Conservation (phyloP, 2,797 vertebrate species). For the Ispidina picta region DNA sequence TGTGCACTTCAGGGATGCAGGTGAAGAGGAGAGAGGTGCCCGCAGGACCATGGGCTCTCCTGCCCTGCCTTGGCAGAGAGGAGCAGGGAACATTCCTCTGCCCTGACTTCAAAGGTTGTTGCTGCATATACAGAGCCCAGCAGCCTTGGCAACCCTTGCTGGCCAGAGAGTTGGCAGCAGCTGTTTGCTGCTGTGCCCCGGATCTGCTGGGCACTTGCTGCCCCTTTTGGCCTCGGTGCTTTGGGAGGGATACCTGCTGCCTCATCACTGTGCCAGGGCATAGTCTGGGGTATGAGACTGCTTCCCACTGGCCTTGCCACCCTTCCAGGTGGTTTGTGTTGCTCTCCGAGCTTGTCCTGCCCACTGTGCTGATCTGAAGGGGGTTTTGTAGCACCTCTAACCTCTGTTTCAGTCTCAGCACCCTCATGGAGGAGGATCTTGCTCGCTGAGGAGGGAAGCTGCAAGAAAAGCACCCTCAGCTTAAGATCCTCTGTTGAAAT, state of each 20-base stretch:
- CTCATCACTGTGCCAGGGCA: neutral
- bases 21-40: neutral
- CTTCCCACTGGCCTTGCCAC: neutral
- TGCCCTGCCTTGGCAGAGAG: neutral
- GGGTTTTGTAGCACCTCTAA: rapidly evolving
- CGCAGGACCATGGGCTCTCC: rapidly evolving
- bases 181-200: neutral
- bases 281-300: neutral
- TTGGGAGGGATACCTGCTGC: neutral
- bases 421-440: neutral
- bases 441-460: rapidly evolving
- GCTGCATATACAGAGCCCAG: constrained; percentile 52
- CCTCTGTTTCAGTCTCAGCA: neutral
- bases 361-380: rapidly evolving
- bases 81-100: constrained; percentile 17
- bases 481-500: neutral
- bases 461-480: too few species aligned
- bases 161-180: neutral
- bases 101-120: constrained; percentile 67
- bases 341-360: neutral
- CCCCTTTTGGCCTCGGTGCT: neutral
- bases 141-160: constrained; percentile 52
- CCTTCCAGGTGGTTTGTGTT: rapidly evolving
- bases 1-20: rapidly evolving
- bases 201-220: neutral